A percentile compares a stretch with the other conserved stretches of the same genome.
Conservation (phyloP, 2,113 vertebrate species). For the Chaetodon auriga region DNA sequence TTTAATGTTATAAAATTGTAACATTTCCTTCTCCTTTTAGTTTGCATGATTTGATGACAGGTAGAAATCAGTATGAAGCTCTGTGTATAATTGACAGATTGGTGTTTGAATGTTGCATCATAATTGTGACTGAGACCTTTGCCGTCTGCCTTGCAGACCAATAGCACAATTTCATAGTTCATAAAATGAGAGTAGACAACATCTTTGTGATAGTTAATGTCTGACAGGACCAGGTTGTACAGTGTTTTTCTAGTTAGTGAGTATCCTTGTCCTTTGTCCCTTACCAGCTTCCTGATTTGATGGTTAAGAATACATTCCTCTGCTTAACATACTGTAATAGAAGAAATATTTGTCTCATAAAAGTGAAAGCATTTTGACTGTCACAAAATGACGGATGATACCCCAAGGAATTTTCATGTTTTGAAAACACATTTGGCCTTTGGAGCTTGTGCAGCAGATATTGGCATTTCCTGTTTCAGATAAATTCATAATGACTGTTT, state of each 20-base stretch:
- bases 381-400: conserved; percentile 34
- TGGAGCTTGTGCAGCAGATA: conserved; percentile 47
- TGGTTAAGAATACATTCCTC: conserved; percentile 3
- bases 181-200: conserved; percentile 9
- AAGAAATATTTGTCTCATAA: conserved; percentile 8
- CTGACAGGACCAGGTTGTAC: conserved; percentile 34
- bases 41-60: conserved; percentile 16
- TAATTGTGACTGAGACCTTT: conserved; percentile 9
- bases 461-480: conserved; percentile 78
- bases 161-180: conserved; percentile 13
- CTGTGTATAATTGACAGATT: conserved; percentile 14
- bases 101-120: neutral
- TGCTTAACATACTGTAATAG: neutral
- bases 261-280: conserved; percentile 15
- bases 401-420: conserved; percentile 26
- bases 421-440: conserved; percentile 44
- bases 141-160: neutral
- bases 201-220: conserved; percentile 38
- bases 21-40: neutral
- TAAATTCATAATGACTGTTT: conserved; percentile 75
- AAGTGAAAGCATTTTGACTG: conserved; percentile 12
- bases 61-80: conserved; percentile 14
- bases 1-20: too few relatives aligned
- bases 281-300: neutral
- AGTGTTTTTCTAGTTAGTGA: conserved; percentile 30